Conservation (phyloP, 37 sponge, comb jelly and placozoan genomes). For the Eunapius fragilis region DNA sequence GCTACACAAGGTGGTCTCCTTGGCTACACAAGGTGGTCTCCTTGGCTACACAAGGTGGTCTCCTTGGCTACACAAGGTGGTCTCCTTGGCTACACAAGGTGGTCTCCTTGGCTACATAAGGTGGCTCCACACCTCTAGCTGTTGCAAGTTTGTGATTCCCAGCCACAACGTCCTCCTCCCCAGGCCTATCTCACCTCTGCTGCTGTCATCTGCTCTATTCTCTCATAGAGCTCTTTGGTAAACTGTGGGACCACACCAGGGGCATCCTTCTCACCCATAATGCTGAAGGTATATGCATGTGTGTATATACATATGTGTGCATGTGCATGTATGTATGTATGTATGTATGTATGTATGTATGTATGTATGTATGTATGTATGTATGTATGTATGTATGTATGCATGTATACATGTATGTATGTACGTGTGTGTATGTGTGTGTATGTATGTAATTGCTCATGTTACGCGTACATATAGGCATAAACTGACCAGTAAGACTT, state of each 20-base stretch:
- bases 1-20: no score
- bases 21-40: no score
- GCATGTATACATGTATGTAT: not conserved
- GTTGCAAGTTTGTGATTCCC: no score
- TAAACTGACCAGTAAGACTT: constrained; percentile 83
- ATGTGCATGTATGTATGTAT: not conserved
- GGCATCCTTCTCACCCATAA: constrained; percentile 76
- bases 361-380: not conserved
- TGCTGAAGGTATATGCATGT: constrained; percentile 35
- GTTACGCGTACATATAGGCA: no score
- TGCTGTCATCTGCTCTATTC: constrained; percentile 58
- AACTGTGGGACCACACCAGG: constrained; percentile 82
- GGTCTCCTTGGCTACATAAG: no score
- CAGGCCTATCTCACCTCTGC: constrained; percentile 22
- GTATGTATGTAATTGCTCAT: no score
- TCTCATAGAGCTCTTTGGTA: constrained; percentile 71
- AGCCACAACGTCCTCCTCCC: not conserved
- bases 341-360: not conserved
- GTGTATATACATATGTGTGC: no score
- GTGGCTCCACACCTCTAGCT: no score
- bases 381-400: not conserved
- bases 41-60: no score
- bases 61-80: no score
- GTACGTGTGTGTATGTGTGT: not conserved
- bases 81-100: no score